These are phyloP conservation scores for Cnemophilus loriae DNA, from an alignment of 2,113 vertebrate species.

Conservation along the genomic window DNA sequence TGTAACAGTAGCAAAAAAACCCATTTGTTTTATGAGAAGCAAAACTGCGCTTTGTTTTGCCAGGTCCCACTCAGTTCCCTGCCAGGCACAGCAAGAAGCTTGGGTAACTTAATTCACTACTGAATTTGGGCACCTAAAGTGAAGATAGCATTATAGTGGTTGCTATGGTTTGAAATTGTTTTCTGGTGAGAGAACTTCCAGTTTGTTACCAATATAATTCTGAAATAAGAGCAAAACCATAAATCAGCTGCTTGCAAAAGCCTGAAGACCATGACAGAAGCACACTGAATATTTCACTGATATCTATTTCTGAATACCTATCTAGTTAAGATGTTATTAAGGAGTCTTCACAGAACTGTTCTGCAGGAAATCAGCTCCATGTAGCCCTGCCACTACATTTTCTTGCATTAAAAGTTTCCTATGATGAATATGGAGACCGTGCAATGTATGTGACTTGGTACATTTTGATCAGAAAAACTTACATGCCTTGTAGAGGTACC, in stretches of 20 bases:
- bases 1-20: not conserved
- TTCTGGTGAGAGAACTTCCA: not conserved
- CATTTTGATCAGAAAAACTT: not conserved
- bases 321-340: not conserved
- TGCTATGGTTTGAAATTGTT: not conserved
- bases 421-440: not conserved
- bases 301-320: not conserved
- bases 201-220: not conserved
- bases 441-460: not conserved
- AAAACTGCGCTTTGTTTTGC: not conserved
- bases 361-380: not conserved
- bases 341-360: not conserved
- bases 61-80: not conserved
- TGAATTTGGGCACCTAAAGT: not conserved
- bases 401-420: not conserved
- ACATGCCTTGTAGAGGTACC: not conserved
- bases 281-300: not conserved
- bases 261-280: not conserved
- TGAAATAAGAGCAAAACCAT: not conserved
- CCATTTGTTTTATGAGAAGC: not conserved
- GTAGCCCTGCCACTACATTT: not conserved
- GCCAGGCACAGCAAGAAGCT: not conserved
- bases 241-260: not conserved
- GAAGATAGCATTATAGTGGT: not conserved
- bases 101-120: not conserved